Conservation (phyloP, 2,888 invertebrate genomes). For the Iphiclides podalirius region DNA sequence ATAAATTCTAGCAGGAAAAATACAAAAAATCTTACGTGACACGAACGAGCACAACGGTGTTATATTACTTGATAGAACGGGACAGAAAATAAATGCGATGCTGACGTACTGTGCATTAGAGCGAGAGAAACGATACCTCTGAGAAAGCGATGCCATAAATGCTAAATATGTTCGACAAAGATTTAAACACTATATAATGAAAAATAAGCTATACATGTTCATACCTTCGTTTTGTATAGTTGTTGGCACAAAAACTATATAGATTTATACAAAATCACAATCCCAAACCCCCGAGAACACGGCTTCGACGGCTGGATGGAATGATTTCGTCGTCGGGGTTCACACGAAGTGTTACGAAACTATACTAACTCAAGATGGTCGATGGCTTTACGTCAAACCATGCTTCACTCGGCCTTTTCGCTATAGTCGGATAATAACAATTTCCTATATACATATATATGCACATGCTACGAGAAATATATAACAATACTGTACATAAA, state of each 20-base stretch:
- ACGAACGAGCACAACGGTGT: slow-evolving; percentile 80
- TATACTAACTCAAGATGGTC: slow-evolving; percentile 51
- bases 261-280: slow-evolving; percentile 73
- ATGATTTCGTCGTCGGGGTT: slow-evolving; percentile 77
- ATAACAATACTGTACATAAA: slow-evolving; percentile 19
- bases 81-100: slow-evolving; percentile 65
- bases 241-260: slow-evolving; percentile 75
- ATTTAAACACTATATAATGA: slow-evolving; percentile 43
- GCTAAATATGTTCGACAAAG: slow-evolving; percentile 64
- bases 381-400: slow-evolving; percentile 37
- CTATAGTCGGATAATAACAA: slow-evolving; percentile 61
- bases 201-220: slow-evolving; percentile 42
- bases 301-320: slow-evolving; percentile 80
- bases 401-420: slow-evolving; percentile 41
- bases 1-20: slow-evolving; percentile 61
- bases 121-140: slow-evolving; percentile 66
- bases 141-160: slow-evolving; percentile 79
- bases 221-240: slow-evolving; percentile 74
- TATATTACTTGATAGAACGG: slow-evolving; percentile 77
- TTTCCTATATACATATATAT: slow-evolving; percentile 54
- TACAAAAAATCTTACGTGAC: slow-evolving; percentile 79
- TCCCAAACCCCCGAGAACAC: slow-evolving; percentile 78
- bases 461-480: slow-evolving; percentile 37
- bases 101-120: slow-evolving; percentile 60
- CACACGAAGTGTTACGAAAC: slow-evolving; percentile 66